Conservation (phyloP, 2,888 invertebrate genomes). For the Drosophila picticornis region DNA sequence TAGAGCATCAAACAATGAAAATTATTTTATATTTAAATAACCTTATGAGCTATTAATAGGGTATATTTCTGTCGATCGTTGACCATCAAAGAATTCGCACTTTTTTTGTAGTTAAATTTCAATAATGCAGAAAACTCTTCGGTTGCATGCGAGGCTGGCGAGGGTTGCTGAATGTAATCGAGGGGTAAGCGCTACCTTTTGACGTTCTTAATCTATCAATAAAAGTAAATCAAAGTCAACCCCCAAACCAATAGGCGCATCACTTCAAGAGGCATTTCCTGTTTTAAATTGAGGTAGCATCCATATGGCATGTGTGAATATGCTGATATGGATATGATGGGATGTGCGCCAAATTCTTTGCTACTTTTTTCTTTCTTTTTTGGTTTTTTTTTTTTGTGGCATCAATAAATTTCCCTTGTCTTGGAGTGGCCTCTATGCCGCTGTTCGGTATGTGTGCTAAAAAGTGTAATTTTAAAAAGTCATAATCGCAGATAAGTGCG, state of each 20-base stretch:
- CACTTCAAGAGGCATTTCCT: conserved; percentile 82
- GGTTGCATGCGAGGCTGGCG: conserved; percentile 23
- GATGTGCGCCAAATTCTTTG: conserved; percentile 64
- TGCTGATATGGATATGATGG: conserved; percentile 56
- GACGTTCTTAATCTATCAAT: conserved; percentile 80
- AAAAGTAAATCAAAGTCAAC: conserved; percentile 82
- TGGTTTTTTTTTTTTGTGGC: conserved; percentile 7
- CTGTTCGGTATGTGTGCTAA: conserved; percentile 63
- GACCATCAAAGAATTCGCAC: neutral
- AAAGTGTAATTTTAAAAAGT: conserved; percentile 82
- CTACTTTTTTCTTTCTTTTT: conserved; percentile 31
- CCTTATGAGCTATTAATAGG: neutral
- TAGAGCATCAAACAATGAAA: too few relatives aligned
- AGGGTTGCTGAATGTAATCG: conserved; percentile 34
- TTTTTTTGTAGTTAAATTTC: conserved; percentile 49
- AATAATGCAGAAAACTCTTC: conserved; percentile 62
- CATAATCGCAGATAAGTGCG: conserved; percentile 84
- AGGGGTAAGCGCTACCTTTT: conserved; percentile 73
- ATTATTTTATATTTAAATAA: neutral
- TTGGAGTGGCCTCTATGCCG: conserved; percentile 42
- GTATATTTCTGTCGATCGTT: neutral
- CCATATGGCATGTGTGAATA: conserved; percentile 59
- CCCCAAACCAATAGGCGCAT: conserved; percentile 63
- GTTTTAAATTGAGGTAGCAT: conserved; percentile 82
- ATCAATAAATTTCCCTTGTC: conserved; percentile 68